Evolutionary conservation across 2,888 invertebrate genomes (phyloP).

Genomic region (Napeogenes inachia): DNA sequence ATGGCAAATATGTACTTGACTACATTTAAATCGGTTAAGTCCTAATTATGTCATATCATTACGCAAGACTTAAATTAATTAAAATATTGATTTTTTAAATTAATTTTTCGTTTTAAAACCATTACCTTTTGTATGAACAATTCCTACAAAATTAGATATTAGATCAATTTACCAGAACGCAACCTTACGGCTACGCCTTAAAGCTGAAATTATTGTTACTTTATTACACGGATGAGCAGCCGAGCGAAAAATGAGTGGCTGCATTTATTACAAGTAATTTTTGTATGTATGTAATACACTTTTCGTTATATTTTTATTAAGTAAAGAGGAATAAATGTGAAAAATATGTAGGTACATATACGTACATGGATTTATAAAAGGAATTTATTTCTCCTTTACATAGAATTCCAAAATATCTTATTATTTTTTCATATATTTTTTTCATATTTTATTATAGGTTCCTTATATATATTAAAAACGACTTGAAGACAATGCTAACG

Average conservation of each 20-base stretch:
- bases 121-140: background rate
- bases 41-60: background rate
- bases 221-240: conserved; percentile 35
- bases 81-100: background rate
- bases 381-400: background rate
- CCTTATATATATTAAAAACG: too few relatives aligned
- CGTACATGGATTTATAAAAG: too few relatives aligned
- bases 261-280: conserved; percentile 28
- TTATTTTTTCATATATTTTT: too few relatives aligned
- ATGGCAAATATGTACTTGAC: background rate
- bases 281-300: conserved; percentile 14
- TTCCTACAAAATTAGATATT: background rate
- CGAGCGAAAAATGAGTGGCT: conserved; percentile 49
- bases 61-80: background rate
- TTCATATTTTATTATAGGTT: too few relatives aligned
- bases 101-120: background rate
- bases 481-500: too few relatives aligned
- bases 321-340: background rate
- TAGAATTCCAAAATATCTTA: background rate
- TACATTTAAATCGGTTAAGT: too few relatives aligned
- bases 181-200: conserved; percentile 14
- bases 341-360: too few relatives aligned
- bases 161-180: background rate
- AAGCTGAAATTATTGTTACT: conserved; percentile 13
- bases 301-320: conserved; percentile 2